Evolutionary conservation across 2,113 vertebrate species (phyloP), one percentile per base, ranked within the genome.

Genomic region (Zosterops lateralis): DNA sequence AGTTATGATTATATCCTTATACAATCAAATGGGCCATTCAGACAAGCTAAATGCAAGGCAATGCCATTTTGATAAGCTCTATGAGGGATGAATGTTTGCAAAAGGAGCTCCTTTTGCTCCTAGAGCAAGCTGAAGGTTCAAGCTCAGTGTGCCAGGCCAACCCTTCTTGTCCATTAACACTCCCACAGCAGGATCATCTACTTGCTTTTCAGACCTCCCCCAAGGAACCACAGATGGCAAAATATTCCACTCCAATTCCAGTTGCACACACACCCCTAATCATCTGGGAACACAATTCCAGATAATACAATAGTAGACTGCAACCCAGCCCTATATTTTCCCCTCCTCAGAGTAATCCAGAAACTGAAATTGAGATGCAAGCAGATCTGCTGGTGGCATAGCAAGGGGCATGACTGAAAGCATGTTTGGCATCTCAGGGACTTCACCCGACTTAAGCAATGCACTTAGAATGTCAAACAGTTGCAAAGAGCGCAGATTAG

Each of bases 41-140:
- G 32, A 28, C 48, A 87, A 32, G 22, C 17, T 34, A 56, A 84
- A 56, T 14, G 28, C 36, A 64, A 64, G 51, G 42, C 34, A 79
- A 14, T 18, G 26, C 17, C 24, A 17, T 19, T 87, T 67, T 61
- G 12, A 54, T 22, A 40, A 80, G 42, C 72, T 14, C 45, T 48
- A 53, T 28, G 56, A 51, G 14, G 51, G 32, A 71, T 1, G 10
- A 34, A 56, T 10, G 4, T 15, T 61, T 56, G 26, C 61, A 84
- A 22, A n/a, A 58, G 48, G 10, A 54, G 34, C 11, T 70, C 13
- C 36, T 73, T 89, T 47, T 53, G 19, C 73, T 50, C 22, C 24
- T n/a, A 48, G 0, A 1, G 9, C 22, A 93, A 70, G 66, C 17
- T 65, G 40, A 61, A 42, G 65, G 47, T 38, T 88, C 0, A 0